Conservation (phyloP, 2,888 invertebrate genomes). For the Lepidonotus clava region DNA sequence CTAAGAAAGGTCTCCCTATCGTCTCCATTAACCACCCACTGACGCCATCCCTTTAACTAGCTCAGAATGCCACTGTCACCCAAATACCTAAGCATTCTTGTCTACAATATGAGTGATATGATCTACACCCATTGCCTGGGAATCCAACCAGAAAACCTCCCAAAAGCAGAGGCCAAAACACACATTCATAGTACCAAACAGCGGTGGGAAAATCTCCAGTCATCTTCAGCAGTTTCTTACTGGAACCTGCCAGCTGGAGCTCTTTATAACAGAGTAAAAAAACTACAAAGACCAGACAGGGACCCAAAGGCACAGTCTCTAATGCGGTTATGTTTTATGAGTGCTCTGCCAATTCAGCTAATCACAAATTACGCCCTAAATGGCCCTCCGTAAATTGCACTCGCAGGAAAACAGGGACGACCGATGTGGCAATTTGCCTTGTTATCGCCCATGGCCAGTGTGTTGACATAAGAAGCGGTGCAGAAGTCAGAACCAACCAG, state of each 20-base stretch:
- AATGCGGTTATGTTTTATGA: not conserved
- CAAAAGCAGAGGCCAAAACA: too few relatives aligned
- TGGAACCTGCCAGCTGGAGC: not conserved
- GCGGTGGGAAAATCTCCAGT: too few relatives aligned
- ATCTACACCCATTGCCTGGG: conserved; percentile 3
- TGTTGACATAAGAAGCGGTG: conserved; percentile 7
- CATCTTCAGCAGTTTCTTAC: too few relatives aligned
- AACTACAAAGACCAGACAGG: not conserved
- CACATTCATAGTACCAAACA: too few relatives aligned
- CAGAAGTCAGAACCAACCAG: too few relatives aligned
- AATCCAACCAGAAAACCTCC: too few relatives aligned
- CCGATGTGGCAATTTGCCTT: not conserved
- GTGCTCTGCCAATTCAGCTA: not conserved
- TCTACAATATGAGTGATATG: not conserved
- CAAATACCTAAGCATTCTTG: not conserved
- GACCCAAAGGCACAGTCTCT: not conserved
- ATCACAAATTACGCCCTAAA: not conserved
- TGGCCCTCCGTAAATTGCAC: not conserved
- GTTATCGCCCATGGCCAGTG: not conserved
- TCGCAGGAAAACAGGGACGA: too few relatives aligned
- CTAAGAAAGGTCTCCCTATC: not conserved
- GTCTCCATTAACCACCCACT: not conserved
- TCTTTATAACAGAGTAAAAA: not conserved
- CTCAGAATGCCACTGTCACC: not conserved
- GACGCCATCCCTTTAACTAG: not conserved